Evolutionary conservation across 2,797 vertebrate species (phyloP).

Genomic region (Urophycis tenuis): DNA sequence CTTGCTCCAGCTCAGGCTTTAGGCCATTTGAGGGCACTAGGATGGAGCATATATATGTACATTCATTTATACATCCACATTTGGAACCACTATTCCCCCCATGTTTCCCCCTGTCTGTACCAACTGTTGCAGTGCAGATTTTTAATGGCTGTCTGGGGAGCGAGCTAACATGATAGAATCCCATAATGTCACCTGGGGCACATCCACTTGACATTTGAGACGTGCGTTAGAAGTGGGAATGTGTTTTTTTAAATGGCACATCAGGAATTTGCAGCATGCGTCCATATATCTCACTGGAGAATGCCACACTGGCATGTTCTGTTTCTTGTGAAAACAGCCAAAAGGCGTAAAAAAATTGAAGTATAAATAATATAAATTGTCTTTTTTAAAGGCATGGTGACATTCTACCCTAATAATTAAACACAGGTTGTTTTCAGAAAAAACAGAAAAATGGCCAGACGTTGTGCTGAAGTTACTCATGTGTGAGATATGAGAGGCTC

Average conservation of each 20-base stretch:
- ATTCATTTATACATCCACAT: conserved; percentile 1
- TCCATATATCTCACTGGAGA: conserved; percentile 11
- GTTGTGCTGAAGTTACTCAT: not conserved
- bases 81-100: not conserved
- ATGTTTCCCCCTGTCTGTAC: conserved; percentile 33
- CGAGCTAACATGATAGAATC: conserved; percentile 41
- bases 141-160: conserved; percentile 44
- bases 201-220: conserved; percentile 30
- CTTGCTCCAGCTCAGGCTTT: not conserved
- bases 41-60: not conserved
- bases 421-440: not conserved
- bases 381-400: not conserved
- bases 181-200: conserved; percentile 39
- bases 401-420: not conserved
- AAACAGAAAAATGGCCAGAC: not conserved
- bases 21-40: not conserved
- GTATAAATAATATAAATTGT: not conserved
- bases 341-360: not conserved
- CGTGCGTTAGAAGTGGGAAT: conserved; percentile 26
- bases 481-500: too few relatives aligned
- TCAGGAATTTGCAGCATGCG: conserved; percentile 12
- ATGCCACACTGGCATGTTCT: not conserved
- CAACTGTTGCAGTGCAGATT: conserved; percentile 38
- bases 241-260: conserved; percentile 16
- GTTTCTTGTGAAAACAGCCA: not conserved